Evolutionary conservation across 2,888 invertebrate genomes (phyloP), one percentile per base, ranked within the genome.

Genomic region (Eretmocerus hayati): DNA sequence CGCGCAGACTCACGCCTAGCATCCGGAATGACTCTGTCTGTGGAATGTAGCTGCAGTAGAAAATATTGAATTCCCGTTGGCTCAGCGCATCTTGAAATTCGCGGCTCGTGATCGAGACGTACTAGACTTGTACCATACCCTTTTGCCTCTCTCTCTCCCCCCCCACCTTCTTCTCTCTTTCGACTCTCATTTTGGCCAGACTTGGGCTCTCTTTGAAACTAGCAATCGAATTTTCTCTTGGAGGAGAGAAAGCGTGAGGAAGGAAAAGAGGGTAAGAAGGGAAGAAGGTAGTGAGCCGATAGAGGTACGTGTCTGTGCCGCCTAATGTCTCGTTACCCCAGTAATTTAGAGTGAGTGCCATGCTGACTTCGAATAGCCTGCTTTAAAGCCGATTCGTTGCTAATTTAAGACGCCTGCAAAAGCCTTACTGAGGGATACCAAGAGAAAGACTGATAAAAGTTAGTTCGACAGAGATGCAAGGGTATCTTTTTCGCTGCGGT

Each of bases 271-370:
- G n/a, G n/a, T n/a, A n/a, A n/a, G n/a, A n/a, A n/a, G n/a, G n/a
- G n/a, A n/a, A n/a, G 31, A 32, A 31, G 19, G 30, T 23, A 30
- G 40, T 26, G 31, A 46, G 55, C 45, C n/a, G n/a, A n/a, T n/a
- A n/a, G n/a, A n/a, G n/a, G n/a, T 59, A 58, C 60, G 61, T 60
- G 60, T 59, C 57, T 53, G 59, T 56, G 55, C 56, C 56, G 50
- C 55, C 61, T 59, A 60, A 59, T 58, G 58, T 58, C 59, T 60
- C 58, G 55, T 60, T 62, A 59, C 57, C 54, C 57, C 45, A 40
- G 57, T 56, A 61, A 62, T 62, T 60, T 57, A 59, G 54, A 48
- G 55, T 51, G 53, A 20, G 54, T 46, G 48, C 48, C 52, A 49
- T 37, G 53, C 55, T 42, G 59, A 62, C 59, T 61, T 55, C 48